Conservation (phyloP, 2,113 vertebrate species). For the Pseudorectes ferrugineus region DNA sequence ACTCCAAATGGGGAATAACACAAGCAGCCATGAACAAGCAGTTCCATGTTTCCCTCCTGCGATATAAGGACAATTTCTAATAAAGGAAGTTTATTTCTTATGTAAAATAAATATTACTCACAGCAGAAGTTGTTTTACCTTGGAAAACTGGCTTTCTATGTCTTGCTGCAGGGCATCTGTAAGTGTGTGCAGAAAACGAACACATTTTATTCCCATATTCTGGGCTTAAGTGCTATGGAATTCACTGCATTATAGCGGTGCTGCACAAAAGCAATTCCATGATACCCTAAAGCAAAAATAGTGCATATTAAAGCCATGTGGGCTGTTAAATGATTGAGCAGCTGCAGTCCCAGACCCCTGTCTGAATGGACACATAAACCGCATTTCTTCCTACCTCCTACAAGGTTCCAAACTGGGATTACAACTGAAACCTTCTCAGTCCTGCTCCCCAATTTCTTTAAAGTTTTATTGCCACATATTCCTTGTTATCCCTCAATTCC, state of each 20-base stretch:
- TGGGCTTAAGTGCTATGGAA: not conserved
- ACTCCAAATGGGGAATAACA: not conserved
- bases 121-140: not conserved
- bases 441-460: not conserved
- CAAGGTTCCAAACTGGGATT: not conserved
- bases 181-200: not conserved
- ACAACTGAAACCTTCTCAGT: not conserved
- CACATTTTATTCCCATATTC: not conserved
- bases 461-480: not conserved
- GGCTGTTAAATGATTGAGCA: not conserved
- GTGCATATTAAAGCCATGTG: not conserved
- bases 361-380: not conserved
- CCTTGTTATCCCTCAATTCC: not conserved
- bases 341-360: not conserved
- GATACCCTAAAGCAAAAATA: not conserved
- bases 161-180: not conserved
- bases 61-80: not conserved
- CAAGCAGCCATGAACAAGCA: not conserved
- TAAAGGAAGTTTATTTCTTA: not conserved
- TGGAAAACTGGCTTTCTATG: not conserved
- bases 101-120: not conserved
- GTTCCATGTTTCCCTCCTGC: not conserved
- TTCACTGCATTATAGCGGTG: not conserved
- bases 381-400: not conserved
- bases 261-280: constrained; percentile 7